These are phyloP conservation scores for Scolopax bukidnonensis DNA, from an alignment of 2,797 vertebrate species.

Conservation along the genomic window DNA sequence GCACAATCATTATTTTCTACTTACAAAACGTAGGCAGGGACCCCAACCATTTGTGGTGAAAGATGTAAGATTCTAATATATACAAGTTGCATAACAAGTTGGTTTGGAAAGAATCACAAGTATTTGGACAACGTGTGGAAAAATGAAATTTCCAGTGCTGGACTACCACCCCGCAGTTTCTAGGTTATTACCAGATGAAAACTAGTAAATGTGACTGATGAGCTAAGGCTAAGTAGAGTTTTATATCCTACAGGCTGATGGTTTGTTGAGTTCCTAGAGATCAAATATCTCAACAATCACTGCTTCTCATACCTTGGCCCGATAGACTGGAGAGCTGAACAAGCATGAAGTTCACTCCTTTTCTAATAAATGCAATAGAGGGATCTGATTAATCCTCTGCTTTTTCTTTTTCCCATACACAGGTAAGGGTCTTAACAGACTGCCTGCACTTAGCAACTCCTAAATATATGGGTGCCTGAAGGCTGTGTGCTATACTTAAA, in stretches of 20 bases:
- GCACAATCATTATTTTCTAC: not conserved
- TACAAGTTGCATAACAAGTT: not conserved
- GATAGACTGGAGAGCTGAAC: not conserved
- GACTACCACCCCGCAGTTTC: not conserved
- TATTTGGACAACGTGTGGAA: not conserved
- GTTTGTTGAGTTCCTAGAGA: not conserved
- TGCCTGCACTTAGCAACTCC: not conserved
- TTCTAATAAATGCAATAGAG: not conserved
- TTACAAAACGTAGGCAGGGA: not conserved
- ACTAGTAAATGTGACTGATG: not conserved
- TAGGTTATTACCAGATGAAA: not conserved
- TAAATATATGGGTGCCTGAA: not conserved
- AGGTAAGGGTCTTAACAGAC: not conserved
- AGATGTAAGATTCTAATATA: not conserved
- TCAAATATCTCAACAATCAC: not conserved
- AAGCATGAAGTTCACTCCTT: not conserved
- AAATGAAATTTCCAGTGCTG: not conserved
- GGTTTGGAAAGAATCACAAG: not conserved
- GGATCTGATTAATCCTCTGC: not conserved
- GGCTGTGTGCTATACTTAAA: not conserved
- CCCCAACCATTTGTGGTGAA: not conserved
- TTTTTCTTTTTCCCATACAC: not conserved
- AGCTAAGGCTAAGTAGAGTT: not conserved
- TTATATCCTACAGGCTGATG: not conserved
- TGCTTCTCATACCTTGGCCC: not conserved